Evolutionary conservation across 2,113 vertebrate species (phyloP).

Genomic region (Tetrax tetrax): DNA sequence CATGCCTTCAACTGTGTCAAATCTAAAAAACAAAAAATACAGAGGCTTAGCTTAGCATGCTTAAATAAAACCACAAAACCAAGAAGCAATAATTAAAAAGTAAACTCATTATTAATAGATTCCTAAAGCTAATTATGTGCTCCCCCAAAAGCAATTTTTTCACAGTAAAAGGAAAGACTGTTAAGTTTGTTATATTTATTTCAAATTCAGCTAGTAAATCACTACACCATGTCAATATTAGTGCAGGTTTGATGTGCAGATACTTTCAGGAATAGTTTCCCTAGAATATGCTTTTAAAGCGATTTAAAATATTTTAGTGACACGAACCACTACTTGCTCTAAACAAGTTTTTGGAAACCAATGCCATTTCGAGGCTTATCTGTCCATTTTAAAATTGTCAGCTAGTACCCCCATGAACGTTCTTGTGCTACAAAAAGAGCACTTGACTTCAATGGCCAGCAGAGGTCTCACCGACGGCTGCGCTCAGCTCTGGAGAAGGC

Average conservation of each 20-base stretch:
- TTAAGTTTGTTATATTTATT: slow-evolving; percentile 55
- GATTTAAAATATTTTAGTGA: not conserved
- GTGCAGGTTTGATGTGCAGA: not conserved
- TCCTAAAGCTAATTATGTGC: slow-evolving; percentile 53
- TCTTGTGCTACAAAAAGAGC: not conserved
- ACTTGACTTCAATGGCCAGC: not conserved
- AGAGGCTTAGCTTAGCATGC: slow-evolving; percentile 88
- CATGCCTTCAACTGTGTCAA: slow-evolving; percentile 93
- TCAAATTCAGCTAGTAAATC: slow-evolving; percentile 35
- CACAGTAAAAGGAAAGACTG: slow-evolving; percentile 4
- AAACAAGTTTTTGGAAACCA: not conserved
- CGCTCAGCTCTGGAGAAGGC: not conserved
- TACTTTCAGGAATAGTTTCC: not conserved
- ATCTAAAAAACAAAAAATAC: slow-evolving; percentile 89
- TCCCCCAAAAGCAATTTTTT: slow-evolving; percentile 35
- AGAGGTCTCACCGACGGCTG: slow-evolving; percentile 1
- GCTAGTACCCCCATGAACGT: not conserved
- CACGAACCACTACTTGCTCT: not conserved
- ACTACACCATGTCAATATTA: not conserved
- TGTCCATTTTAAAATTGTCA: not conserved
- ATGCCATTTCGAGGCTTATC: not conserved
- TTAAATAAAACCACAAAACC: slow-evolving; percentile 81
- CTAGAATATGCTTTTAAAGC: not conserved
- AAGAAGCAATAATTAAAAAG: slow-evolving; percentile 68
- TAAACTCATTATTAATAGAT: slow-evolving; percentile 50